Evolutionary conservation across 2,888 invertebrate species (phyloP), one percentile per base, ranked within the genome.

Genomic region (Capitulum mitella): DNA sequence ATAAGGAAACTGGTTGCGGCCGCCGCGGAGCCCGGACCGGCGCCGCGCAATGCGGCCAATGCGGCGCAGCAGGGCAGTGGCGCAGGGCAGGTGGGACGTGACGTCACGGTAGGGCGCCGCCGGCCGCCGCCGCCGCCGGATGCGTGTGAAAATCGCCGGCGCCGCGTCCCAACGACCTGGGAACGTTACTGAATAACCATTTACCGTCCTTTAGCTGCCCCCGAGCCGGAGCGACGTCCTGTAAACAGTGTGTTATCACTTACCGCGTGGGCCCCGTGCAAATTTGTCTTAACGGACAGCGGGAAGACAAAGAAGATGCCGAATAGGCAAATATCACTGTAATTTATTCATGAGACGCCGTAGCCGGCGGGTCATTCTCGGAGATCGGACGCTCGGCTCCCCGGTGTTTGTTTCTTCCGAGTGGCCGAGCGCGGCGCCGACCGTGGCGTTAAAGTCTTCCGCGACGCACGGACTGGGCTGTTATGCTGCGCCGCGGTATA

Each of bases 301-400:
- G 3, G 19, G 64, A 19, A 64, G 64, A 34, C 64, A 64, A 64
- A 34, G 64, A 16, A 1, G 34, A 64, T 29, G 64, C 64, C 64
- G 34, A 64, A 64, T 64, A 64, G 34, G 64, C 64, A 64, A 64
- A 64, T 64, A 64, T 64, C 32, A 64, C 64, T 29, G 64, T 64
- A 64, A 64, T 64, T 34, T 64, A 64, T 64, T 64, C 64, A 64
- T 64, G 64, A 64, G 34, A 16, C 19, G 32, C 34, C 34, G 19
- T 16, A 34, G 32, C 32, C 64, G 32, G 29, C 34, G 32, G 58
- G 34, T 34, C 64, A 34, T 64, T 64, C 64, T 3, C 34, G n/a
- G 64, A 32, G 64, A 64, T 64, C 64, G 34, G 64, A 64, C 34
- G 34, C 34, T 34, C 32, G 34, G 34, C 14, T n/a, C 64, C 19